Base-by-base conservation (phyloP, 1,140 invertebrate genomes). In the Bombus haemorrhoidalis region DNA sequence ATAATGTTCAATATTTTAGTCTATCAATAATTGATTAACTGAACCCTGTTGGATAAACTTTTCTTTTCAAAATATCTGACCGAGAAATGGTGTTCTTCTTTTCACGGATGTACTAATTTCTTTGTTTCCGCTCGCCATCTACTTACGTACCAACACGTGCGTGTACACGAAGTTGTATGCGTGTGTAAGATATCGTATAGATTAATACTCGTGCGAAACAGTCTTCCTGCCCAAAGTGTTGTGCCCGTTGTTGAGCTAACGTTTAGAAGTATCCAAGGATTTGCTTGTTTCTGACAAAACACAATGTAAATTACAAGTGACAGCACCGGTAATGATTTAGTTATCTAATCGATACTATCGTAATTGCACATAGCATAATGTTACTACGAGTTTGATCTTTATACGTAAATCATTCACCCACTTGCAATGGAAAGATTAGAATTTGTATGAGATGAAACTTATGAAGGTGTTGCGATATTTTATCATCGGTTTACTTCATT, bases 61-160 rank as follows among this genome's bases (percentile, higher is more conserved):
- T 32, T 66, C n/a, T 64, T 15, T 32, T 64, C n/a, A 15, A 32
- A 66, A 8, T 66, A 32, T 32, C 6, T 18, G n/a, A 32, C 64
- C n/a, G n/a, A 15, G 64, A 66, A 66, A 66, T 32, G 15, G 15
- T 66, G 15, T 32, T 66, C 64, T 66, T 66, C n/a, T 32, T 66
- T 66, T 18, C 64, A 34, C 64, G 64, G 64, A 66, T 66, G 64
- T 66, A 32, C 64, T 66, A 66, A 66, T 66, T 66, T 66, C 64
- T 66, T 32, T 32, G n/a, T 66, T 66, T 66, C 64, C 64, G 64
- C 32, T 66, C n/a, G 2, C 64, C n/a, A 32, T 66, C 64, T 66
- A 13, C n/a, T 66, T 6, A 8, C 13, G n/a, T 15, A 66, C 59
- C 12, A n/a, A 25, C 59, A n/a, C 59, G 28, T 28, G 3, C 3